These are phyloP conservation scores for Cairina moschata DNA, from an alignment of 2,113 vertebrate species.

Conservation along the genomic window DNA sequence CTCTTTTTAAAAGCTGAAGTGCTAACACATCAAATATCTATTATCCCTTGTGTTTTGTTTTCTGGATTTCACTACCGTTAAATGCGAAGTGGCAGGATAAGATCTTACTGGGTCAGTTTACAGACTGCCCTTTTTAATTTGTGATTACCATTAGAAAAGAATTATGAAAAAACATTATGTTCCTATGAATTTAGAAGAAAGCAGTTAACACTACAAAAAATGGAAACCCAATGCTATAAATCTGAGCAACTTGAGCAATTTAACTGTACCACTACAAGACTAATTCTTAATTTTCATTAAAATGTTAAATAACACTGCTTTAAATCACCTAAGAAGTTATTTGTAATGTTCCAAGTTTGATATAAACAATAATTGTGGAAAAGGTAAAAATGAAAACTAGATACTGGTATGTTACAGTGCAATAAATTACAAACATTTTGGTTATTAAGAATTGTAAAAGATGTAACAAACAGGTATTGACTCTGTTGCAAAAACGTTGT, in stretches of 20 bases:
- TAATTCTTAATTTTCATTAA: background rate
- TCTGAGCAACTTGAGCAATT: background rate
- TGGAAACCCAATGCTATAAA: background rate
- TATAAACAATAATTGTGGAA: background rate
- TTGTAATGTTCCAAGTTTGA: background rate
- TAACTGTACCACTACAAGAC: background rate
- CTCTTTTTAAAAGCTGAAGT: background rate
- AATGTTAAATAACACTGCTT: background rate
- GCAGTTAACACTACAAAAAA: background rate
- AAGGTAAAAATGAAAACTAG: background rate
- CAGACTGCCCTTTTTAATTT: background rate
- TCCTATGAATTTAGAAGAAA: background rate
- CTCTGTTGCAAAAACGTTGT: background rate
- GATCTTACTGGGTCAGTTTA: background rate
- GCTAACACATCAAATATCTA: background rate
- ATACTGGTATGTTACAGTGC: background rate
- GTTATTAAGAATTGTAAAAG: background rate
- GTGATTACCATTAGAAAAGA: background rate
- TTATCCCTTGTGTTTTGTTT: background rate
- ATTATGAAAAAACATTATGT: background rate
- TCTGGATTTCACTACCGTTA: background rate
- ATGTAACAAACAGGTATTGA: background rate
- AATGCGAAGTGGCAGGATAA: background rate
- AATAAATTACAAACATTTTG: background rate
- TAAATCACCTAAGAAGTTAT: background rate